These are phyloP conservation scores for Anabas testudineus DNA, from an alignment of 2,797 vertebrate genomes.

Conservation along the genomic window DNA sequence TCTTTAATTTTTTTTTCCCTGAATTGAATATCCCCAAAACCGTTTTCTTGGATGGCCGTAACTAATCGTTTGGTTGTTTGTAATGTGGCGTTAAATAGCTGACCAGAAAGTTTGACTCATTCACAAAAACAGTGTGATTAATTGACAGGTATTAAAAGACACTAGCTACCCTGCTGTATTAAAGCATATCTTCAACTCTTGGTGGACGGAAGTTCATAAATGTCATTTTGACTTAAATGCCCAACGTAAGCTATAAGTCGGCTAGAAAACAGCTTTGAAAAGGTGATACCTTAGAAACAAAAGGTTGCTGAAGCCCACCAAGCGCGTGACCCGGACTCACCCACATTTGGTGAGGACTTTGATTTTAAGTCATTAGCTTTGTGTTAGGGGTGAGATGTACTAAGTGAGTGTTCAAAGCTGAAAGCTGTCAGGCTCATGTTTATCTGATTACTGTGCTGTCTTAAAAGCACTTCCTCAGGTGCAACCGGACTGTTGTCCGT, in stretches of 20 bases:
- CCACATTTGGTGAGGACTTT: conserved; percentile 76
- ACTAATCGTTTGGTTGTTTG: conserved; percentile 68
- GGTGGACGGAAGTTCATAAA: conserved; percentile 39
- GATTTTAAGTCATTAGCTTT: conserved; percentile 73
- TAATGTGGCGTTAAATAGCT: conserved; percentile 67
- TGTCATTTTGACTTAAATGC: conserved; percentile 55
- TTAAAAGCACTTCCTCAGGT: conserved; percentile 61
- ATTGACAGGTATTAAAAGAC: conserved; percentile 47
- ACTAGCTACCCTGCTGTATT: conserved; percentile 25
- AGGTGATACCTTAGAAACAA: conserved; percentile 72
- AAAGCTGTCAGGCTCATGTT: conserved; percentile 74
- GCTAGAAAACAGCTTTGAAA: conserved; percentile 65
- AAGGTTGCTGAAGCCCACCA: conserved; percentile 67
- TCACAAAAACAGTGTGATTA: conserved; percentile 38
- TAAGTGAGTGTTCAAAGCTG: conserved; percentile 80
- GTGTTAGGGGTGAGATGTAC: conserved; percentile 77
- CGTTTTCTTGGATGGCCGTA: conserved; percentile 69
- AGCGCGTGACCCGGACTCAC: conserved; percentile 64
- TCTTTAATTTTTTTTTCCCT: conserved; percentile 56
- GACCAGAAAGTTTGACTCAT: conserved; percentile 50
- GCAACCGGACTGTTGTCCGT: conserved; percentile 27
- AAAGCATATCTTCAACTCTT: conserved; percentile 32
- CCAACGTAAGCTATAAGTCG: conserved; percentile 59
- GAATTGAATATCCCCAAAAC: conserved; percentile 64
- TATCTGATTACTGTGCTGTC: conserved; percentile 66